These are phyloP conservation scores for Xestia ashworthii DNA, from an alignment of 2,888 invertebrate species.

Conservation along the genomic window DNA sequence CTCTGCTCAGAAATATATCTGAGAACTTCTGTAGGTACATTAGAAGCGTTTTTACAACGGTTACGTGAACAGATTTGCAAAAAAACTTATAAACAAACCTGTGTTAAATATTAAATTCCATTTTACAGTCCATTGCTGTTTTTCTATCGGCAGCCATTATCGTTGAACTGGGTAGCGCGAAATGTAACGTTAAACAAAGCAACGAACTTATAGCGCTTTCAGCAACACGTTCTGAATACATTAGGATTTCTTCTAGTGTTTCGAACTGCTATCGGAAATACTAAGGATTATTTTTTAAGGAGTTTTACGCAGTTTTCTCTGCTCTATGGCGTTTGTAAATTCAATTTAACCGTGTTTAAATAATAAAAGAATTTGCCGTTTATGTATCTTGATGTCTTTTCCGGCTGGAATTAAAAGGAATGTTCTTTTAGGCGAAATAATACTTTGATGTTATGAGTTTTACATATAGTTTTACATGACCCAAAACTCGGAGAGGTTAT, in stretches of 20 bases:
- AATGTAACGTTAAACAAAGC: constrained; percentile 44
- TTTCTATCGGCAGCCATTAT: constrained; percentile 38
- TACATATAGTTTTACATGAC: neutral
- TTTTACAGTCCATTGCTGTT: constrained; percentile 41
- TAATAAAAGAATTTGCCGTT: neutral
- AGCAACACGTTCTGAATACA: constrained; percentile 52
- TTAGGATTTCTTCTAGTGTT: constrained; percentile 26
- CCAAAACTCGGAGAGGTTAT: neutral
- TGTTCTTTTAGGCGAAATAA: neutral
- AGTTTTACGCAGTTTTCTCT: constrained; percentile 7
- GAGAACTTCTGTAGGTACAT: neutral
- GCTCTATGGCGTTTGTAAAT: neutral
- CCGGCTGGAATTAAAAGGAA: neutral
- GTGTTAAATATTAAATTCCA: constrained; percentile 38
- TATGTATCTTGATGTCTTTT: neutral
- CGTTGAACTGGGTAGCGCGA: constrained; percentile 30
- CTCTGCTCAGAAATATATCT: neutral
- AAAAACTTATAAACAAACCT: constrained; percentile 22
- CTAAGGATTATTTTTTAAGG: constrained; percentile 12
- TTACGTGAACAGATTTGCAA: constrained; percentile 12
- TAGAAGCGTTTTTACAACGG: neutral
- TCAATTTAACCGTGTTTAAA: neutral
- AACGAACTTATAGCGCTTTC: constrained; percentile 32
- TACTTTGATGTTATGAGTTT: neutral
- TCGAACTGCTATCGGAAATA: constrained; percentile 15